A percentile compares a stretch with the other conserved stretches of the same genome.
Evolutionary conservation across 2,113 vertebrate genomes (phyloP).

Genomic region (Syngnathus scovelli): DNA sequence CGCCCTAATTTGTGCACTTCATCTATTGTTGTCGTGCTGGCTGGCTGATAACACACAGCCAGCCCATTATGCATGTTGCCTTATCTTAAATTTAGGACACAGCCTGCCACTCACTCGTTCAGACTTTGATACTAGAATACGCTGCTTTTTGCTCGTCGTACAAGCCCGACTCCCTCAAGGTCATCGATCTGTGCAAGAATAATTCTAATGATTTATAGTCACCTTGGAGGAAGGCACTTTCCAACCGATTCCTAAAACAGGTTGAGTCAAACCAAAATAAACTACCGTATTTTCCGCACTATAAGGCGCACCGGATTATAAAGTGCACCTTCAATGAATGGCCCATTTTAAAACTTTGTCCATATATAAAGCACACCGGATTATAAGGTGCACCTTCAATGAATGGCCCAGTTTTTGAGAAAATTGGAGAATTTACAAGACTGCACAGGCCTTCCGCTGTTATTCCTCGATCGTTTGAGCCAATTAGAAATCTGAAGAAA

Average conservation of each 20-base stretch:
- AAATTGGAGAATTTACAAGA: background rate
- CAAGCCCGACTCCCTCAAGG: slow-evolving; percentile 24
- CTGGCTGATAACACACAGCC: slow-evolving; percentile 42
- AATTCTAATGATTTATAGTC: background rate
- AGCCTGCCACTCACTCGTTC: slow-evolving; percentile 48
- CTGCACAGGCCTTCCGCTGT: background rate
- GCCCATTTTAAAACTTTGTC: no score
- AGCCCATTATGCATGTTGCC: slow-evolving; percentile 50
- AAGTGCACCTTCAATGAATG: no score
- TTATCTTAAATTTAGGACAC: slow-evolving; percentile 56
- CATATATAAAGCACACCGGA: no score
- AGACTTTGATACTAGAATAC: slow-evolving; percentile 37
- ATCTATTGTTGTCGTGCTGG: slow-evolving; percentile 48
- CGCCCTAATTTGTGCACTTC: slow-evolving; percentile 57
- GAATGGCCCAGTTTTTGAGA: no score
- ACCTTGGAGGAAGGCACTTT: background rate
- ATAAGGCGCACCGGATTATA: no score
- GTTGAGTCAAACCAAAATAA: background rate
- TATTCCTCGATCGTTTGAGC: background rate
- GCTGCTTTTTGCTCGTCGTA: slow-evolving; percentile 36
- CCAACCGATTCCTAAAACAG: background rate
- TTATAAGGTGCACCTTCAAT: no score
- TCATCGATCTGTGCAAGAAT: slow-evolving; percentile 6
- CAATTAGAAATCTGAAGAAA: background rate
- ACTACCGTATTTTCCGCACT: no score